phyloP scores from a whole-genome alignment of 1,140 invertebrate genomes.

The Pseudomyrmex dendroicus region DNA sequence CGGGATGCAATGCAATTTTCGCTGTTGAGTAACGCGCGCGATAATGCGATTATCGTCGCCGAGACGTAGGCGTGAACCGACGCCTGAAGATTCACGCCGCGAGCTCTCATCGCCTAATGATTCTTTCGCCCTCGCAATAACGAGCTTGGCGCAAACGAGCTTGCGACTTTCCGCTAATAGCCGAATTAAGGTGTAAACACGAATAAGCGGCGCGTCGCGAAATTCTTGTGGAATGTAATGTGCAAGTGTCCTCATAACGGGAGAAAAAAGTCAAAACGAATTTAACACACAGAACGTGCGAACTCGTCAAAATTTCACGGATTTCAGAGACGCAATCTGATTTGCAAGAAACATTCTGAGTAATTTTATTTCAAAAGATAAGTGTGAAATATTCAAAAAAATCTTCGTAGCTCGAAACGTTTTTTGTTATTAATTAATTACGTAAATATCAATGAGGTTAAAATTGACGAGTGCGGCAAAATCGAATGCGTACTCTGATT shows the following conservation, averaged over 20 bases:
- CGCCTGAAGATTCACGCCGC: conserved; percentile 39
- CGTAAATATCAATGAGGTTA: no score
- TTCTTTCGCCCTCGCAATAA: conserved; percentile 39
- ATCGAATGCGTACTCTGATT: no score
- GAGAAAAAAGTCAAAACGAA: neutral
- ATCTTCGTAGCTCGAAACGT: no score
- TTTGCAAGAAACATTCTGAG: no score
- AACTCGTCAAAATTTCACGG: no score
- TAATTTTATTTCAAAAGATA: no score
- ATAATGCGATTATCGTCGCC: conserved; percentile 60
- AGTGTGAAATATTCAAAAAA: no score
- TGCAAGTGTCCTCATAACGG: neutral
- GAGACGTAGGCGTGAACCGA: conserved; percentile 17
- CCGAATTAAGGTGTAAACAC: conserved; percentile 31
- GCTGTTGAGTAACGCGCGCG: conserved; percentile 57
- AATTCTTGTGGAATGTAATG: neutral
- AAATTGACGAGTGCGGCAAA: no score
- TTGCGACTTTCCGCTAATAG: conserved; percentile 25
- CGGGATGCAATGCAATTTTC: conserved; percentile 65
- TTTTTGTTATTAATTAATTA: no score
- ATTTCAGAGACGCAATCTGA: no score
- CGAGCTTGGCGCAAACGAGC: conserved; percentile 20
- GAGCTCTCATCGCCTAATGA: conserved; percentile 22
- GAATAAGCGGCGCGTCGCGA: no score
- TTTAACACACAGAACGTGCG: neutral